Percentiles rank a stretch among this genome's conserved stretches.
Evolutionary conservation across 2,113 vertebrate species (phyloP).

Genomic region (Nestor notabilis): DNA sequence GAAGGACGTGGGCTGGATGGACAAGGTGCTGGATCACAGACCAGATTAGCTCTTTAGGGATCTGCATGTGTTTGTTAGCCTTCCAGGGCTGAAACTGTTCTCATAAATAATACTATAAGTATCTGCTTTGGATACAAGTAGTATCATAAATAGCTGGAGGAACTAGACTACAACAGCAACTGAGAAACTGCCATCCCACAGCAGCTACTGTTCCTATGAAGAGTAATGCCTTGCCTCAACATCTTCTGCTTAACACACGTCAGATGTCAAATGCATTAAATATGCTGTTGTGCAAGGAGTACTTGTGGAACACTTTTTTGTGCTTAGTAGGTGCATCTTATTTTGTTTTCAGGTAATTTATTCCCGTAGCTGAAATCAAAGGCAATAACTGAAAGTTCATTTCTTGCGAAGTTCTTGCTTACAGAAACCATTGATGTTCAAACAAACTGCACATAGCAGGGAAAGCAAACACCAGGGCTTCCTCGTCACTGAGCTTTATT

Average conservation of each 20-base stretch:
- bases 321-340: not conserved
- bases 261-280: not conserved
- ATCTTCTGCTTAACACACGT: accelerated
- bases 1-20: not conserved
- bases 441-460: not conserved
- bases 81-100: not conserved
- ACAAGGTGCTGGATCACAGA: not conserved
- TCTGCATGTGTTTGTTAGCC: not conserved
- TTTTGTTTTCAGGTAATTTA: not conserved
- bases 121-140: not conserved
- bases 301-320: not conserved
- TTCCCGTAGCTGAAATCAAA: not conserved
- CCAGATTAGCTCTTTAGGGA: not conserved
- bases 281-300: not conserved
- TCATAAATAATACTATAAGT: not conserved
- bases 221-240: not conserved
- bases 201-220: not conserved
- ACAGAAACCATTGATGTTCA: not conserved
- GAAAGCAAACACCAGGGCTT: not conserved
- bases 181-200: not conserved
- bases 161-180: not conserved
- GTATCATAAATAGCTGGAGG: not conserved
- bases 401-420: not conserved
- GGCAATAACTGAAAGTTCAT: not conserved
- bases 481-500: not conserved